These are phyloP conservation scores for Maconellicoccus hirsutus DNA, from an alignment of 1,140 invertebrate genomes.

Conservation along the genomic window DNA sequence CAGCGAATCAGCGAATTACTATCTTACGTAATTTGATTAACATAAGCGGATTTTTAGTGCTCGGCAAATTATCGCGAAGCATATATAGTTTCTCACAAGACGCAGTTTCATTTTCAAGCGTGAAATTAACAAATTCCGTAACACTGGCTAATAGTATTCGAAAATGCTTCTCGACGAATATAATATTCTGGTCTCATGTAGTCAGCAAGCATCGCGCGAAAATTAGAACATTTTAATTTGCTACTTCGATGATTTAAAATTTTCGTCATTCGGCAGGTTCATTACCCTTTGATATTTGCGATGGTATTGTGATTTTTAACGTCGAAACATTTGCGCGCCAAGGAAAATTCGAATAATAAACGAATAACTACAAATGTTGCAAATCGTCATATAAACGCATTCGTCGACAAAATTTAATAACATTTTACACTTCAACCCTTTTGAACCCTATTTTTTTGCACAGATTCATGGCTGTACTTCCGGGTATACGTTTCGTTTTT, in stretches of 20 bases:
- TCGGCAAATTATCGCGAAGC: neutral
- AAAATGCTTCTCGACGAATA: neutral
- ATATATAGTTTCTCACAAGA: neutral
- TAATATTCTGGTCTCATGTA: neutral
- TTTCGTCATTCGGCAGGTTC: neutral
- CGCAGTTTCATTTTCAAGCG: neutral
- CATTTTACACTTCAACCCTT: constrained; percentile 3
- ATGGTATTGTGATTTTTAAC: neutral
- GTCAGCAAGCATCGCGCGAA: neutral
- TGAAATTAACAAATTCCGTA: neutral
- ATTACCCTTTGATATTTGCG: neutral
- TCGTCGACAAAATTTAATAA: neutral
- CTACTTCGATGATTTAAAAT: neutral
- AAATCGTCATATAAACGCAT: neutral
- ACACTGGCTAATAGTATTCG: neutral
- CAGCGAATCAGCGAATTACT: neutral
- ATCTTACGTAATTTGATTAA: neutral
- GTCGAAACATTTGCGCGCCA: neutral
- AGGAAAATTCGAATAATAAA: constrained; percentile 5
- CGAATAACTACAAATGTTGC: neutral
- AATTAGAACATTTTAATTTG: constrained; percentile 5
- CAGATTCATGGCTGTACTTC: neutral
- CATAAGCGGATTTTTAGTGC: neutral
- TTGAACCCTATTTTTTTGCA: constrained; percentile 5
- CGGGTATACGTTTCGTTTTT: constrained; percentile 7